Evolutionary conservation across 2,888 invertebrate genomes (phyloP).

Genomic region (Xylota segnis): DNA sequence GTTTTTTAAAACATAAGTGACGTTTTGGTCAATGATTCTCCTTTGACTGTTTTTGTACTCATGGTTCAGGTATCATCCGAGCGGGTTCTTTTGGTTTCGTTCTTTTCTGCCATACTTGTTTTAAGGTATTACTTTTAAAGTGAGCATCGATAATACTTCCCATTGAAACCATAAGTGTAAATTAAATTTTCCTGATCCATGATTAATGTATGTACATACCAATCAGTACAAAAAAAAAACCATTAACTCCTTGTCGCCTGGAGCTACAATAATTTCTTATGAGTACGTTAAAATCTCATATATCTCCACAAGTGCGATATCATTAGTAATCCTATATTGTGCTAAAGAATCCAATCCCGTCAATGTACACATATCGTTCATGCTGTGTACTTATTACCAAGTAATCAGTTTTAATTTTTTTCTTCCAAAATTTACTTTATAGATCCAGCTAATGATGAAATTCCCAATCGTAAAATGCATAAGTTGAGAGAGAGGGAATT

Average conservation of each 20-base stretch:
- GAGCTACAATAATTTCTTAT: background rate
- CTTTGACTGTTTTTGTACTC: too few relatives aligned
- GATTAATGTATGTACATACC: slow-evolving; percentile 20
- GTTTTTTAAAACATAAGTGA: too few relatives aligned
- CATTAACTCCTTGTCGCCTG: slow-evolving; percentile 22
- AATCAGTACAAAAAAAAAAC: slow-evolving; percentile 10
- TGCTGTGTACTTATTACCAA: slow-evolving; percentile 1
- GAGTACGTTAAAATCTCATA: background rate
- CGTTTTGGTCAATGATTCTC: too few relatives aligned
- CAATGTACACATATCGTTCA: background rate
- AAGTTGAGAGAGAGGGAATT: background rate
- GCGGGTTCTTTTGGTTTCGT: too few relatives aligned
- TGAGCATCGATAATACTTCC: too few relatives aligned
- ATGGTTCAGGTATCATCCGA: too few relatives aligned
- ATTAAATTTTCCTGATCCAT: background rate
- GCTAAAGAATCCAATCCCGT: background rate
- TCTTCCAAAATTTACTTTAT: background rate
- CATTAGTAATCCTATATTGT: slow-evolving; percentile 34
- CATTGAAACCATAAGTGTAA: background rate
- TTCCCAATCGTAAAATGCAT: background rate
- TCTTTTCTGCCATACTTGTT: too few relatives aligned
- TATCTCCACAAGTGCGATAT: background rate
- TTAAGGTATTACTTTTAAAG: too few relatives aligned
- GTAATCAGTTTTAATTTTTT: background rate
- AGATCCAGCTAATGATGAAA: slow-evolving; percentile 2